Base-by-base conservation (phyloP, 2,797 vertebrate species). In the Lutjanus argentimaculatus region DNA sequence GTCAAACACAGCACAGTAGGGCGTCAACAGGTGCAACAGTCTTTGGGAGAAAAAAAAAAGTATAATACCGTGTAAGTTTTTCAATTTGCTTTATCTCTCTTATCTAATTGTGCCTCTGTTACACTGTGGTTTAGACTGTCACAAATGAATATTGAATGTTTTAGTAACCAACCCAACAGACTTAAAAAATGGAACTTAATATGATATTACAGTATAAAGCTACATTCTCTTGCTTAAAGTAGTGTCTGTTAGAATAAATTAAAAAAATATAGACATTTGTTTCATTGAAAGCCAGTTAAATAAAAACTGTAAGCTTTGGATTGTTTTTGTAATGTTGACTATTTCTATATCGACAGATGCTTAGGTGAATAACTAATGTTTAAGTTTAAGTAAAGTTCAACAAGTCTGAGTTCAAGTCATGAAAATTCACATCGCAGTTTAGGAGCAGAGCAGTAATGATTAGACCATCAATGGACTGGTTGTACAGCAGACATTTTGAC, bases 401-500 rank as follows among this genome's bases (percentile, higher is more conserved):
- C 16, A 56, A 36, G 9, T 58, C 48, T 19, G 7, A 77, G 65
- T 62, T 61, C 3, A 52, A 49, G 7, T 61, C 49, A 52, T 84
- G 57, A 46, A 36, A 58, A 64, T 78, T 72, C 46, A 36, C 43
- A n/a, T n/a, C n/a, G n/a, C n/a, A n/a, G n/a, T n/a, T n/a, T n/a
- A n/a, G n/a, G n/a, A n/a, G n/a, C n/a, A n/a, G n/a, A n/a, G n/a
- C n/a, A n/a, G n/a, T n/a, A n/a, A n/a, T n/a, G n/a, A n/a, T n/a
- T n/a, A n/a, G n/a, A n/a, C n/a, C n/a, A n/a, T n/a, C n/a, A n/a
- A n/a, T n/a, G n/a, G n/a, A n/a, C n/a, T n/a, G n/a, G n/a, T n/a
- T n/a, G n/a, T n/a, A n/a, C n/a, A n/a, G n/a, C n/a, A n/a, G n/a
- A n/a, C n/a, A n/a, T n/a, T n/a, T n/a, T n/a, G 16, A 16, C 16